These are phyloP conservation scores for Samia ricini DNA, from an alignment of 1,140 invertebrate genomes.

Conservation along the genomic window DNA sequence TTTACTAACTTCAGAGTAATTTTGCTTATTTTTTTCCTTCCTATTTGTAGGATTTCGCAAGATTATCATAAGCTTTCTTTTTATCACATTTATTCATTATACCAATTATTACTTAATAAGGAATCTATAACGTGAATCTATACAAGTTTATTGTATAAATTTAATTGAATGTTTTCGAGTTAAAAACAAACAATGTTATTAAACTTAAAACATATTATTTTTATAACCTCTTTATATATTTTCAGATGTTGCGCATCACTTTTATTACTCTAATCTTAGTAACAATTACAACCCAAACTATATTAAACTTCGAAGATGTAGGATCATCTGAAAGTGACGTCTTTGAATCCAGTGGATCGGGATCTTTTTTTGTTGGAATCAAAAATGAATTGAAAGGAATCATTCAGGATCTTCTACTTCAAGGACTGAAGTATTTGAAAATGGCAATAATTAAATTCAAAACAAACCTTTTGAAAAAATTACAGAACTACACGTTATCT, in stretches of 20 bases:
- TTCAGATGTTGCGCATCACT: background rate
- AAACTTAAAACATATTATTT: no score
- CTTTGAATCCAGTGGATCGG: background rate
- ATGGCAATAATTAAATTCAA: conserved; percentile 33
- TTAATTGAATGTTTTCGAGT: no score
- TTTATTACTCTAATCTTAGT: background rate
- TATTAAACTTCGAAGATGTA: background rate
- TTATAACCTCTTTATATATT: background rate
- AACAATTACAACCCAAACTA: background rate
- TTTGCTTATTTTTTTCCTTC: no score
- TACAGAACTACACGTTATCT: conserved; percentile 37
- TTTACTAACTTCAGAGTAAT: no score
- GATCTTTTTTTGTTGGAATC: conserved; percentile 13
- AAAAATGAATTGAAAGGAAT: conserved; percentile 41
- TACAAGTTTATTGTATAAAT: no score
- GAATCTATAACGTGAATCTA: no score
- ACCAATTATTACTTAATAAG: no score
- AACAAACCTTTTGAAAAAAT: conserved; percentile 35
- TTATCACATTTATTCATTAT: no score
- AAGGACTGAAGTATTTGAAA: conserved; percentile 31
- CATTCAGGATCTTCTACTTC: conserved; percentile 31
- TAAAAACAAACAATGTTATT: no score
- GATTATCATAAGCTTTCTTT: no score
- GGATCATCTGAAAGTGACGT: background rate
- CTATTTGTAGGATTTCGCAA: no score